Base-by-base conservation (phyloP, 2,113 vertebrate genomes). In the Uropsilus gracilis region DNA sequence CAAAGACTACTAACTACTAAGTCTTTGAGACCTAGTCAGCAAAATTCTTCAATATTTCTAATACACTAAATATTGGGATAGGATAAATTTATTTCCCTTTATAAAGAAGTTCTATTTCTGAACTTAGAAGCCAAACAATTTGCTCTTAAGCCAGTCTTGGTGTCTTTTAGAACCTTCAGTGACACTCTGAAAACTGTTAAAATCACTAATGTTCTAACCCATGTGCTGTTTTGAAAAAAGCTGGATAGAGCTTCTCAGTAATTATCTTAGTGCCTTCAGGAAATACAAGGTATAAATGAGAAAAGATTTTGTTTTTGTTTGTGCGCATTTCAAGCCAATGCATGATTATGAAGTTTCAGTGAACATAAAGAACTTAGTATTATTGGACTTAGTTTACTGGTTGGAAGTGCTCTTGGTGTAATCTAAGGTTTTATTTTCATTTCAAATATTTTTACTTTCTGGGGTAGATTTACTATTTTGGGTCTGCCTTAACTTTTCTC, bases 361-460 rank as follows among this genome's bases (percentile, higher is more conserved):
- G 2, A 61, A 26, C 66, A 61, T 75, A 80, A 92, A 88, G 48
- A 48, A 82, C 37, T 80, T 59, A 64, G 5, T 61, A 61, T n/a
- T n/a, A 26, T 82, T 87, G 39, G 82, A 87, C 53, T 81, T 87
- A 85, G 9, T 88, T 66, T 84, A 57, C 91, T 37, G 66, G 22
- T 53, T 94, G 37, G 37, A 63, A 69, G n/a, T 72, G 20, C 30
- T 89, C 80, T 94, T 95, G 39, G 0, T 85, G 26, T 91, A 95
- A 95, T 92, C 46, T n/a, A 84, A 64, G 39, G 34, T 87, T 48
- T 44, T 92, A 75, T 77, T 75, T 93, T 50, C 28, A 90, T 90
- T 95, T 92, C 80, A 94, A 95, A 95, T 44, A 94, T 87, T 76
- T 95, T 92, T 96, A 14, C 53, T 96, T 95, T 96, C 61, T 93